These are phyloP conservation scores for Neoaliturus tenellus DNA, from an alignment of 2,888 invertebrate genomes.

Conservation along the genomic window DNA sequence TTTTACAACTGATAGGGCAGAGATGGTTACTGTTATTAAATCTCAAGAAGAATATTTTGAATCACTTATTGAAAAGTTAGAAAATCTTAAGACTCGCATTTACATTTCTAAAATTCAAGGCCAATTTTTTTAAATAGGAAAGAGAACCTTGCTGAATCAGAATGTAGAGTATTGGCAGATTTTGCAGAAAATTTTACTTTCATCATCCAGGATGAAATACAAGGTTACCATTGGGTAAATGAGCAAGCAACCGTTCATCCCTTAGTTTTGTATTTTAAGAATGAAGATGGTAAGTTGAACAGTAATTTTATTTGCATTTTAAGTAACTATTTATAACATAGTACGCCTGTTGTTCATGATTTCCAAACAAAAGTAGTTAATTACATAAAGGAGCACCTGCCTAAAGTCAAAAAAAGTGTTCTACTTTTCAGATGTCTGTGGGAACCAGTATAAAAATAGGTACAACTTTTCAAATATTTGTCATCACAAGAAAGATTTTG, in stretches of 20 bases:
- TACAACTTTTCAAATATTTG: constrained; percentile 66
- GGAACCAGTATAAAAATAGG: constrained; percentile 66
- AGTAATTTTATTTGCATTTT: constrained; percentile 26
- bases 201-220: constrained; percentile 46
- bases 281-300: neutral
- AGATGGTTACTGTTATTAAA: neutral
- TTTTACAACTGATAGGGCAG: constrained; percentile 13
- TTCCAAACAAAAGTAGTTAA: neutral
- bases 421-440: constrained; percentile 66
- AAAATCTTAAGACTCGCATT: constrained; percentile 40
- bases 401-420: constrained; percentile 57
- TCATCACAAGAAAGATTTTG: constrained; percentile 61
- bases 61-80: constrained; percentile 34
- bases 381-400: constrained; percentile 27
- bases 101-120: constrained; percentile 50
- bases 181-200: constrained; percentile 49
- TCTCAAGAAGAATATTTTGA: constrained; percentile 34
- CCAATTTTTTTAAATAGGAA: constrained; percentile 52
- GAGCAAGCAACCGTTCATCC: constrained; percentile 49
- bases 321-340: constrained; percentile 35
- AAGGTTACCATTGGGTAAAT: constrained; percentile 50
- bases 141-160: constrained; percentile 38
- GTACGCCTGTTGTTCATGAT: constrained; percentile 15
- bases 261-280: constrained; percentile 36
- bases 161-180: constrained; percentile 44